Evolutionary conservation across 1,140 invertebrate species (phyloP), one percentile per base, ranked within the genome.

Genomic region (Phymastichus coffea): DNA sequence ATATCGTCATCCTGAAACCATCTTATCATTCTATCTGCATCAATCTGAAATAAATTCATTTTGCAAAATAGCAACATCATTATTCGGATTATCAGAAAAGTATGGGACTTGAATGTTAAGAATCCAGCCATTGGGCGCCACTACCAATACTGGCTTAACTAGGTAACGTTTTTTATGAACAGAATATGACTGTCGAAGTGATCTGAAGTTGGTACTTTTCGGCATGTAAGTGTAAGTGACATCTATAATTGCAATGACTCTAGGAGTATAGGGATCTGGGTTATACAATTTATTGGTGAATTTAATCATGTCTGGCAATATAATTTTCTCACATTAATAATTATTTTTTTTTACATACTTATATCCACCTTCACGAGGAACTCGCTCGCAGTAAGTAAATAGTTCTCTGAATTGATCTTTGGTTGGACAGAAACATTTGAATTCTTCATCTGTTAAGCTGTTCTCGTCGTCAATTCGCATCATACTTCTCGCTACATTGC

Each of bases 1-100:
- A 64, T 60, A 26, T 64, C 63, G 1, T 25, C 8, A 35, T 57
- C 40, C 8, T 60, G 22, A 40, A 63, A 51, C 57, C 63, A 64
- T 17, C 28, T 14, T 28, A 6, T 25, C 35, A 64, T 43, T 35
- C 19, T 26, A 1, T 57, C 44, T 12, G 22, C 25, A 53, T 57
- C 23, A n/a, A n/a, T n/a, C n/a, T 54, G 25, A 43, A 1, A 58
- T 15, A 17, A 61, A 54, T 48, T 61, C 54, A 46, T 54, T 57
- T 30, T 4, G 35, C 8, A 52, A n/a, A 20, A 62, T 57, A 28
- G 30, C 38, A 33, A 40, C 40, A 53, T 62, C 47, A 30, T 62
- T 62, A 44, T 49, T 49, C 6, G 6, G 3, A 3, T 30, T 19
- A 51, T 61, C 33, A 3, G 46, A 56, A 20, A 61, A 56, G 17